These are phyloP conservation scores for Spinus pinus DNA, from an alignment of 2,797 vertebrate species.

Conservation along the genomic window DNA sequence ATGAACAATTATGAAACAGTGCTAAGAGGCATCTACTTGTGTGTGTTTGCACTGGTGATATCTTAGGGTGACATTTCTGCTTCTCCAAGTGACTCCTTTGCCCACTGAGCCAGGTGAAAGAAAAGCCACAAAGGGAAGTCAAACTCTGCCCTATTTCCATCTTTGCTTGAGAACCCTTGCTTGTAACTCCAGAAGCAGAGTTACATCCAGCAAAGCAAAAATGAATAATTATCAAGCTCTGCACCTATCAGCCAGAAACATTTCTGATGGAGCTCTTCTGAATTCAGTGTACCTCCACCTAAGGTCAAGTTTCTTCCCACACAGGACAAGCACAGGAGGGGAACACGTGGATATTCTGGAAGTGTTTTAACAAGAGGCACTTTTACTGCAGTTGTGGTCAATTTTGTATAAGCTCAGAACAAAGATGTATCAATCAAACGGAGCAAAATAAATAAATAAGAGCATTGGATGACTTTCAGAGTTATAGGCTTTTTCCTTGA, in stretches of 20 bases:
- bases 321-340: accelerated
- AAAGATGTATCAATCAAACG: slow-evolving; percentile 51
- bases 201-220: background rate
- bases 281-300: background rate
- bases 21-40: background rate
- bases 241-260: background rate
- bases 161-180: background rate
- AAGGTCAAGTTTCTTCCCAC: slow-evolving; percentile 12
- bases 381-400: slow-evolving; percentile 32
- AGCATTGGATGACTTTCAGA: slow-evolving; percentile 56
- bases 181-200: background rate
- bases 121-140: background rate
- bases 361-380: slow-evolving; percentile 12
- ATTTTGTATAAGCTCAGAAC: slow-evolving; percentile 12
- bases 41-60: background rate
- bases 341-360: background rate
- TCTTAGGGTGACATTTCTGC: background rate
- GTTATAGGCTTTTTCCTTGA: slow-evolving; percentile 54
- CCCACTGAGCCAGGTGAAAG: background rate
- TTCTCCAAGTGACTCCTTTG: background rate
- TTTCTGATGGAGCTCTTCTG: background rate
- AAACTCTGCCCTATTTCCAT: background rate
- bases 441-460: slow-evolving; percentile 55
- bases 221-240: background rate
- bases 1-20: background rate